Conservation (phyloP, 2,888 invertebrate genomes). For the Callyntrura guangdongensis region DNA sequence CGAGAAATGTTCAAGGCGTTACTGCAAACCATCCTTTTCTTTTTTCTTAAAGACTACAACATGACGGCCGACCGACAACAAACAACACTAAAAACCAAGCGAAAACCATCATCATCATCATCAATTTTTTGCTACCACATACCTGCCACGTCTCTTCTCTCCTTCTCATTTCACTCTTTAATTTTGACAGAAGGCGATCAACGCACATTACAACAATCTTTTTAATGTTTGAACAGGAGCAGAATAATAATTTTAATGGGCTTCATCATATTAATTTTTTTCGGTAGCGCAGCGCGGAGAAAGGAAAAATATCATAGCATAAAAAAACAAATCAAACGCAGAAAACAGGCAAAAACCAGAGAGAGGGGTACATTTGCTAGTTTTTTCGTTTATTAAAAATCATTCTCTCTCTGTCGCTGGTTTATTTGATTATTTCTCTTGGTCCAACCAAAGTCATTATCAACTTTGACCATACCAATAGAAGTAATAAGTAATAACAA, state of each 20-base stretch:
- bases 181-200: constrained; percentile 79
- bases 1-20: constrained; percentile 72
- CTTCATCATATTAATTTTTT: constrained; percentile 63
- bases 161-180: constrained; percentile 64
- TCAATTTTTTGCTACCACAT: constrained; percentile 31
- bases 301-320: constrained; percentile 16
- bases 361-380: constrained; percentile 11
- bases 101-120: constrained; percentile 58
- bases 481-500: constrained; percentile 60
- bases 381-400: constrained; percentile 55
- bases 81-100: constrained; percentile 57
- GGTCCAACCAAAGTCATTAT: constrained; percentile 66
- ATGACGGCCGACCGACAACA: constrained; percentile 69
- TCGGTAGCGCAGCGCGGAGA: constrained; percentile 51
- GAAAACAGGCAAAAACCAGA: not conserved
- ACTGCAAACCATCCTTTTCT: constrained; percentile 71
- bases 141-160: constrained; percentile 37
- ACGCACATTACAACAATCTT: constrained; percentile 73
- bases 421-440: constrained; percentile 59
- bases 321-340: constrained; percentile 28
- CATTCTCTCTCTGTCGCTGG: constrained; percentile 41
- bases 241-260: constrained; percentile 79
- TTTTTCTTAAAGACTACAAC: constrained; percentile 74
- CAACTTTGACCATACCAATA: constrained; percentile 61
- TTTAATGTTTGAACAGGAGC: constrained; percentile 79